Evolutionary conservation across 2,888 invertebrate genomes (phyloP), one percentile per base, ranked within the genome.

Genomic region (Cremastinae sp.): DNA sequence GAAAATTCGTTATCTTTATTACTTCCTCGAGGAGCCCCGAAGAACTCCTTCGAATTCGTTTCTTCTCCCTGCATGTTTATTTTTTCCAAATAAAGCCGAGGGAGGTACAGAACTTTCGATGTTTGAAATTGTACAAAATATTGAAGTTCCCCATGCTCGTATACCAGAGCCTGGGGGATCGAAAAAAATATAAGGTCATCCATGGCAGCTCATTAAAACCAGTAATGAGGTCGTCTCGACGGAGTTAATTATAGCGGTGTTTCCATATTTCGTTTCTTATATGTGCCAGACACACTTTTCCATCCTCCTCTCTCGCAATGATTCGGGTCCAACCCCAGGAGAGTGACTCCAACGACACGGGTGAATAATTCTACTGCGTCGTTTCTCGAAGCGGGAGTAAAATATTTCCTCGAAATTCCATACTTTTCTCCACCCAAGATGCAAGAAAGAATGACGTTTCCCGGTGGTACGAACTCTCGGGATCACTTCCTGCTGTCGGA

Each of bases 181-280:
- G 43, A 45, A 20, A 51, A 76, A 66, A 70, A 69, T 70, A 37
- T 51, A 65, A 65, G 77, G 77, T 77, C 77, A 66, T 65, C 51
- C 70, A 22, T 79, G 82, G 83, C 82, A 84, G 76, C 82, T 85
- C 84, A 83, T 85, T 85, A 85, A 83, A 71, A 73, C 68, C 70
- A 81, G 79, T 85, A 86, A 85, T 86, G 84, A 85, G 82, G 80
- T 86, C 84, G 82, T 83, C 79, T 78, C 81, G 64, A 68, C 55
- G 74, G 79, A 79, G 82, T 86, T 86, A 85, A 86, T 85, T 85
- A 85, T 85, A 79, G 79, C 79, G 72, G 68, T 39, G 72, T 61
- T 16, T 51, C 66, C 39, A 43, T 22, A 12, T 69, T 28, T 16
- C 37, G 16, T 55, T 53, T 62, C 58, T 43, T 43, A 43, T n/a